Percentiles rank a stretch among this genome's conserved stretches.
Conservation (phyloP, 2,113 vertebrate species). For the Rhipidura dahli region DNA sequence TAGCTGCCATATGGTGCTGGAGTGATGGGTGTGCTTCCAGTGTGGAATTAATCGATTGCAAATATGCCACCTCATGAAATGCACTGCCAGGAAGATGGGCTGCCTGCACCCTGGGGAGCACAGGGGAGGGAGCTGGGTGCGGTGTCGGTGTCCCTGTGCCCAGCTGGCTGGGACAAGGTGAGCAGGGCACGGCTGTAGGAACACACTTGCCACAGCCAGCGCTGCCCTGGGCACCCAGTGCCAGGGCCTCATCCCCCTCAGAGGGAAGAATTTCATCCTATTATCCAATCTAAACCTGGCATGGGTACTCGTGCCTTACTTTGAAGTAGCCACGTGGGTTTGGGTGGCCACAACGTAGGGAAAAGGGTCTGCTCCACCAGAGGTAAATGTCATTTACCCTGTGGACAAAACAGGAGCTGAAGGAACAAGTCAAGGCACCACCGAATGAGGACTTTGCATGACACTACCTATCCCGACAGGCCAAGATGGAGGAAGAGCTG, state of each 20-base stretch:
- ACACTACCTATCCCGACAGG: background rate
- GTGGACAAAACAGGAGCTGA: background rate
- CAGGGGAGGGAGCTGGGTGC: background rate
- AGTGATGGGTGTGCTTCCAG: constrained; percentile 43
- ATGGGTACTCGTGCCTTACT: fast-evolving
- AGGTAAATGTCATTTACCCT: background rate
- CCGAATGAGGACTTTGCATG: background rate
- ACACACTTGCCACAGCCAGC: background rate
- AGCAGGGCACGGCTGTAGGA: background rate
- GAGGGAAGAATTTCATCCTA: background rate
- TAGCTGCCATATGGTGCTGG: constrained; percentile 56
- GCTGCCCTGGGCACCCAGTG: background rate
- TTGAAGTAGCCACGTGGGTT: fast-evolving
- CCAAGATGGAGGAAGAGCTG: background rate
- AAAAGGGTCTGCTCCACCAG: background rate
- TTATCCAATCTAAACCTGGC: background rate
- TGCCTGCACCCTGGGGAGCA: background rate
- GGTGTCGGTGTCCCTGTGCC: background rate
- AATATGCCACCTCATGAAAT: background rate
- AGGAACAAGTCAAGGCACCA: background rate
- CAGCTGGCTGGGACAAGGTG: background rate
- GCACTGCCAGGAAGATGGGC: background rate
- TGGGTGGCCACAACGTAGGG: fast-evolving
- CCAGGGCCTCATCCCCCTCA: background rate
- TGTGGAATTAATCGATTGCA: constrained; percentile 8